phyloP scores from a whole-genome alignment of 2,797 vertebrate genomes.

The Ispidina lecontei region DNA sequence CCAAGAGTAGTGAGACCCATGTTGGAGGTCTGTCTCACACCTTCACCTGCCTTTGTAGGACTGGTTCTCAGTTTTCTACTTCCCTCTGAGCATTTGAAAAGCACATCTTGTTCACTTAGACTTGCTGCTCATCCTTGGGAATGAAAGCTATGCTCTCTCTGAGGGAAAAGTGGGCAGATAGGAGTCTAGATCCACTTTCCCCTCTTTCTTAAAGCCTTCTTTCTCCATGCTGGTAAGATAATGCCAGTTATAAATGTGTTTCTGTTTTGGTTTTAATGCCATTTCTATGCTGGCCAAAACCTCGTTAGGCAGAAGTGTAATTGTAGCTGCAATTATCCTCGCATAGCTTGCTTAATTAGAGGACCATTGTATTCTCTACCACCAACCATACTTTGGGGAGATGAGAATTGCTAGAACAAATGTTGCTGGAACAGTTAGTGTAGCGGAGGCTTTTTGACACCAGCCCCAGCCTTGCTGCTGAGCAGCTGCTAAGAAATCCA shows the following conservation, averaged over 20 bases:
- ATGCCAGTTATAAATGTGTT: conserved; percentile 21
- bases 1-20: neutral
- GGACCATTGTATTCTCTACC: conserved; percentile 26
- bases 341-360: conserved; percentile 49
- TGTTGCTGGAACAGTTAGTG: conserved; percentile 25
- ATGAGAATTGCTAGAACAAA: conserved; percentile 41
- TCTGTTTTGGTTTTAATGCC: conserved; percentile 23
- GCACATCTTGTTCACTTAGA: neutral
- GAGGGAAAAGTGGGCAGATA: neutral
- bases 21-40: neutral
- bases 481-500: neutral
- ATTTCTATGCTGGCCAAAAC: conserved; percentile 26
- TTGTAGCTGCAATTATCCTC: conserved; percentile 43
- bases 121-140: neutral
- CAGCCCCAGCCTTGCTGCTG: neutral
- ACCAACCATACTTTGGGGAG: conserved; percentile 30
- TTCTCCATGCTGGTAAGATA: neutral
- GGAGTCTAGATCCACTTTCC: neutral
- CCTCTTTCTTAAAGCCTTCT: neutral
- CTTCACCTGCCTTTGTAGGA: neutral
- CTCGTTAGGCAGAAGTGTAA: conserved; percentile 35
- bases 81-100: neutral
- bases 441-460: neutral
- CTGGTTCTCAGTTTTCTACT: neutral
- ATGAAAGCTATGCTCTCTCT: neutral